These are phyloP conservation scores for Phenacoccus solenopsis DNA, from an alignment of 1,140 invertebrate genomes.

Conservation along the genomic window DNA sequence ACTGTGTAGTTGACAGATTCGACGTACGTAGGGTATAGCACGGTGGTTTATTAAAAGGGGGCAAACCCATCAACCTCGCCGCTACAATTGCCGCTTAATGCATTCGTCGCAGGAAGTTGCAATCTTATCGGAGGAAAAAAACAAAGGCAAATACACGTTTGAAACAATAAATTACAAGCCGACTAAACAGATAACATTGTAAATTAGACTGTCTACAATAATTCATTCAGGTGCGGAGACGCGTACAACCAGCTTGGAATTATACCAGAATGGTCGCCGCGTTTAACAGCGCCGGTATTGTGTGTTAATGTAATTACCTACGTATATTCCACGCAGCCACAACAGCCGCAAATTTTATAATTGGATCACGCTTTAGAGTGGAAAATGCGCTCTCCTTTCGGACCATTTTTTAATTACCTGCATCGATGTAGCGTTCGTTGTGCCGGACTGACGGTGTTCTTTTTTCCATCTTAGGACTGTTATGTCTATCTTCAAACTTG, in stretches of 20 bases:
- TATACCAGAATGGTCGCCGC: slow-evolving; percentile 9
- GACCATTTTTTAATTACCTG: background rate
- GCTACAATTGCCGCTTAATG: slow-evolving; percentile 5
- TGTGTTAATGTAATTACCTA: slow-evolving; percentile 17
- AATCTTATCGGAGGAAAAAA: background rate
- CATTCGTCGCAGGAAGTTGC: slow-evolving; percentile 15
- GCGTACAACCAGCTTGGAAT: background rate
- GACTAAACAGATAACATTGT: slow-evolving; percentile 16
- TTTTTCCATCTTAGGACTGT: background rate
- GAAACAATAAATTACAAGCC: slow-evolving; percentile 9
- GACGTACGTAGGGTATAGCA: too few species aligned
- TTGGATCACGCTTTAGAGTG: background rate
- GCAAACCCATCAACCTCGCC: too few species aligned
- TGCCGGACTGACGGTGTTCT: too few species aligned
- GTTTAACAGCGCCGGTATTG: too few species aligned
- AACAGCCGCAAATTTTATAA: background rate
- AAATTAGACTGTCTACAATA: slow-evolving; percentile 15
- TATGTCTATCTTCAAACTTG: background rate
- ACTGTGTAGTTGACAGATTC: too few species aligned
- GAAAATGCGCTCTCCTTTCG: background rate
- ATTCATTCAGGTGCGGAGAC: slow-evolving; percentile 7
- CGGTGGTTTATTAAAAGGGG: too few species aligned
- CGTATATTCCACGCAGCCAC: background rate
- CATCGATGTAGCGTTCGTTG: too few species aligned
- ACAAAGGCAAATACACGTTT: slow-evolving; percentile 8